phyloP scores from a whole-genome alignment of 2,797 vertebrate genomes.

The Falco naumanni region DNA sequence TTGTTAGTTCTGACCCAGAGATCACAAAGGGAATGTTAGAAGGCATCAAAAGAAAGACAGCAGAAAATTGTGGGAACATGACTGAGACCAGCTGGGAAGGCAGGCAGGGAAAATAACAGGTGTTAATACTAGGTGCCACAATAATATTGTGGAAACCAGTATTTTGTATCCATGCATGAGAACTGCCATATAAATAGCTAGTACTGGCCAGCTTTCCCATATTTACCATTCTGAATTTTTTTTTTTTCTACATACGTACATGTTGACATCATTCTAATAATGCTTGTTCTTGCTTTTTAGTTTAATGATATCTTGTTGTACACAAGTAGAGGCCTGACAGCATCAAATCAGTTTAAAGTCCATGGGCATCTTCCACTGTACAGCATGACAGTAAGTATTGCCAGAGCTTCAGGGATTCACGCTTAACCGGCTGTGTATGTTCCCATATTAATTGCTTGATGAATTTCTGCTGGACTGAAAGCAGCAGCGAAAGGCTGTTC shows the following conservation, averaged over 20 bases:
- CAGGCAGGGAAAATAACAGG: background rate
- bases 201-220: background rate
- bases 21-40: background rate
- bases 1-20: background rate
- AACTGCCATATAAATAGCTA: background rate
- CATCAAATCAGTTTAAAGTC: slow-evolving; percentile 95
- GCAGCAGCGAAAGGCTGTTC: background rate
- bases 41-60: accelerated
- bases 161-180: background rate
- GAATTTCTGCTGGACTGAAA: background rate
- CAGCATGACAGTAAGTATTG: slow-evolving; percentile 91
- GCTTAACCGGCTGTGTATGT: background rate
- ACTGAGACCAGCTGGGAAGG: background rate
- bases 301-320: slow-evolving; percentile 94
- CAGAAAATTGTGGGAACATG: background rate
- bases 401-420: background rate
- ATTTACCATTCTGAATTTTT: background rate
- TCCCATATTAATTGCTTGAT: background rate
- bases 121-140: background rate
- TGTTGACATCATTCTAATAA: background rate
- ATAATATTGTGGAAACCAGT: background rate
- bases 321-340: slow-evolving; percentile 92
- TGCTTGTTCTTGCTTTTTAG: slow-evolving; percentile 73
- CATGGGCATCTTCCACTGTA: slow-evolving; percentile 91
- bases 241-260: background rate